Percentiles rank a stretch among this genome's conserved stretches.
These are phyloP conservation scores for Alca torda DNA, from an alignment of 2,797 vertebrate species.

Conservation along the genomic window DNA sequence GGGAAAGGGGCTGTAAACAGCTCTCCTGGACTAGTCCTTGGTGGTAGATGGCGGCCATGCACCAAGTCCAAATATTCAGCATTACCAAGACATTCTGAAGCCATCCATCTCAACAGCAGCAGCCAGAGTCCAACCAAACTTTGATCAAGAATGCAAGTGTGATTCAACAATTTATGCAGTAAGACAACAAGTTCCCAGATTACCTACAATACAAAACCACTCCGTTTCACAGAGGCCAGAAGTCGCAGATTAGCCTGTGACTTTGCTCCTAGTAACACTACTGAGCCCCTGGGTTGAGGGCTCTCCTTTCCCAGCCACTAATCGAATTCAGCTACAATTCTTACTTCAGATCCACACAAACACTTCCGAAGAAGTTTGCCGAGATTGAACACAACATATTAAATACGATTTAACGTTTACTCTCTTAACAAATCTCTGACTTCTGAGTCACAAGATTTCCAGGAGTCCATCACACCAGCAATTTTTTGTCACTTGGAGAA, in stretches of 20 bases:
- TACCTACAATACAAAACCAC: neutral
- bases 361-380: neutral
- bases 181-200: neutral
- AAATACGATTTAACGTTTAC: rapidly evolving
- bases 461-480: neutral
- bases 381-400: neutral
- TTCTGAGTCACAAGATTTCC: neutral
- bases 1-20: neutral
- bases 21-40: neutral
- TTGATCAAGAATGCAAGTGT: neutral
- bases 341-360: slow-evolving; percentile 18
- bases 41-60: rapidly evolving
- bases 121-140: slow-evolving; percentile 48
- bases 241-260: neutral
- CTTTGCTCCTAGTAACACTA: neutral
- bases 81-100: neutral
- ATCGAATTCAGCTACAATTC: neutral
- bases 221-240: neutral
- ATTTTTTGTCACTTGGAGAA: neutral
- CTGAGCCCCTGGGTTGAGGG: neutral
- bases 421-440: neutral
- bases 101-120: slow-evolving; percentile 70
- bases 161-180: neutral
- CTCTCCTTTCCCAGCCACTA: neutral
- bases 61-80: neutral